Percentiles rank a stretch among this genome's conserved stretches.
phyloP scores from a whole-genome alignment of 2,888 invertebrate genomes.

The Ophion slaviceki region DNA sequence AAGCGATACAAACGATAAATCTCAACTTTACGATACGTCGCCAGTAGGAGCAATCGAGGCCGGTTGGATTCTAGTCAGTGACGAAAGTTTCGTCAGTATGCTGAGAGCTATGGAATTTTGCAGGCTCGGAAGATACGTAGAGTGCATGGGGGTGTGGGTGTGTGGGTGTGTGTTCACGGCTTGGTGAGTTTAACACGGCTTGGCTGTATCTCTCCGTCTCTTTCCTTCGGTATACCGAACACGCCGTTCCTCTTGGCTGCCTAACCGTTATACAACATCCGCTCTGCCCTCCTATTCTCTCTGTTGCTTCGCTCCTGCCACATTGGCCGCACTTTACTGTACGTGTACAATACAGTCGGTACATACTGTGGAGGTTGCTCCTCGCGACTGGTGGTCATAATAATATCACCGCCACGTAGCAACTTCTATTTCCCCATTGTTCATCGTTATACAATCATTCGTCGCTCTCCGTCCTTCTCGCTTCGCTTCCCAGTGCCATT shows the following conservation, averaged over 20 bases:
- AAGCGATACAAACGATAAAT: background rate
- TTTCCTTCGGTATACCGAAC: constrained; percentile 48
- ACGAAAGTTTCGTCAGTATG: constrained; percentile 27
- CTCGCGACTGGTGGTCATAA: constrained; percentile 57
- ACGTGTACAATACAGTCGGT: constrained; percentile 8
- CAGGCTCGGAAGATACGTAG: background rate
- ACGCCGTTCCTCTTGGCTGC: constrained; percentile 83
- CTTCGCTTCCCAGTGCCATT: constrained; percentile 48
- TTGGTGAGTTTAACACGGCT: constrained; percentile 56
- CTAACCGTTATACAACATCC: constrained; percentile 84
- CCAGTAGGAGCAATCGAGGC: background rate
- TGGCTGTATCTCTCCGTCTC: constrained; percentile 30
- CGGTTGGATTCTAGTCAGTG: constrained; percentile 14
- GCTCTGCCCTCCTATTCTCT: constrained; percentile 80
- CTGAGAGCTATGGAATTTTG: constrained; percentile 37
- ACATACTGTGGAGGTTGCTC: constrained; percentile 51
- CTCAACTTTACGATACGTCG: background rate
- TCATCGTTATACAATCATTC: constrained; percentile 81
- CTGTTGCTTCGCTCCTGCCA: constrained; percentile 67
- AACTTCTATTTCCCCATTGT: constrained; percentile 80
- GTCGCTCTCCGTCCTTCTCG: constrained; percentile 52
- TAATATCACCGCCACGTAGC: constrained; percentile 62
- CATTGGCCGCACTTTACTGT: constrained; percentile 34
- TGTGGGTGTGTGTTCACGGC: constrained; percentile 46
- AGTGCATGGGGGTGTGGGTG: constrained; percentile 16